phyloP scores from a whole-genome alignment of 1,140 invertebrate species.

The Wasmannia auropunctata region DNA sequence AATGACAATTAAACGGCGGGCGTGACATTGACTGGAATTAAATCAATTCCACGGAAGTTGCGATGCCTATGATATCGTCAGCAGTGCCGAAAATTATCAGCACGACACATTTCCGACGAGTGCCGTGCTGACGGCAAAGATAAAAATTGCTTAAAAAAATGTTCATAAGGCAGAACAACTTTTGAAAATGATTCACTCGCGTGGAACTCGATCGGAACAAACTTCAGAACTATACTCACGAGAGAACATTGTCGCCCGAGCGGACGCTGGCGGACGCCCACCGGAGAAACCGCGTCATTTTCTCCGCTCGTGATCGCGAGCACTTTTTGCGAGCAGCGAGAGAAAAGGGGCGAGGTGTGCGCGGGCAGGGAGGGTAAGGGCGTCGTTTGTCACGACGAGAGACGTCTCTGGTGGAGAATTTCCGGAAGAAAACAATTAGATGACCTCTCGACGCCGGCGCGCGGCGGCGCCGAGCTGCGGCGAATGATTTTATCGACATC shows the following conservation, averaged over 20 bases:
- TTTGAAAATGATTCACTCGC: too few relatives aligned
- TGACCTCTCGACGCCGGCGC: slow-evolving; percentile 67
- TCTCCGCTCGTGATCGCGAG: slow-evolving; percentile 25
- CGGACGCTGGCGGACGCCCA: neutral
- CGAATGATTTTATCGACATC: slow-evolving; percentile 69
- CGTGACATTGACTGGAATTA: slow-evolving; percentile 44
- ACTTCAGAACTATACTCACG: too few relatives aligned
- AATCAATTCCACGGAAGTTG: slow-evolving; percentile 44
- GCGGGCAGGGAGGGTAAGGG: neutral
- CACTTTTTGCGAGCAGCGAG: neutral
- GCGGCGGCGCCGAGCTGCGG: slow-evolving; percentile 14
- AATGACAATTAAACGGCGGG: slow-evolving; percentile 38
- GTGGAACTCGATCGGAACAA: too few relatives aligned
- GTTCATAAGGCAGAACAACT: too few relatives aligned
- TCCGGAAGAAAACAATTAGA: slow-evolving; percentile 69
- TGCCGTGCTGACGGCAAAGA: too few relatives aligned
- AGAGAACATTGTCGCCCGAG: neutral
- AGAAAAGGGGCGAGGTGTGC: slow-evolving; percentile 5
- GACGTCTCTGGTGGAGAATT: slow-evolving; percentile 15
- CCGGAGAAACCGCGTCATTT: slow-evolving; percentile 1
- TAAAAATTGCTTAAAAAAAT: too few relatives aligned
- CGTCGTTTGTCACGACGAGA: slow-evolving; percentile 63
- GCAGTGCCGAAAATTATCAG: too few relatives aligned
- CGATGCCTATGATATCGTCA: slow-evolving; percentile 44
- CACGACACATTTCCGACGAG: too few relatives aligned